A percentile compares a stretch with the other conserved stretches of the same genome.
Evolutionary conservation across 2,888 invertebrate genomes (phyloP).

Genomic region (Steinernema hermaphroditum): DNA sequence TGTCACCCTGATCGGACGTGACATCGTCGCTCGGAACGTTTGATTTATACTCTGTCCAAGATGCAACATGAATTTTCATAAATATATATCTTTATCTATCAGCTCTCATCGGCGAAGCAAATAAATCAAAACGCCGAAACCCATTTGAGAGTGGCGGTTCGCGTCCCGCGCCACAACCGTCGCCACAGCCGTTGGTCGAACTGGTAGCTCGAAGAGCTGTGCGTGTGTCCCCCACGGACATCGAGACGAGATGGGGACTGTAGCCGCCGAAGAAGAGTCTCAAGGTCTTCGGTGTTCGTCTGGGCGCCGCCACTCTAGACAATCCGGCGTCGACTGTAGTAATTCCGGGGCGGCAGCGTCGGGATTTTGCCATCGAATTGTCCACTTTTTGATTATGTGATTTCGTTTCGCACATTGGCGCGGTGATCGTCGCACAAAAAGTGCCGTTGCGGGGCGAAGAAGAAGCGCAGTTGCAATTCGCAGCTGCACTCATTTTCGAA

Average conservation of each 20-base stretch:
- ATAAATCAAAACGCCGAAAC: constrained; percentile 30
- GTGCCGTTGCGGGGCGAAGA: background rate
- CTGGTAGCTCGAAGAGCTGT: too few relatives aligned
- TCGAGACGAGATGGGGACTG: constrained; percentile 10
- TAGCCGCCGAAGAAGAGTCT: background rate
- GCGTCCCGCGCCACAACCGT: background rate
- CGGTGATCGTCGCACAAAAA: background rate
- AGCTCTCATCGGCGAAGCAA: constrained; percentile 29
- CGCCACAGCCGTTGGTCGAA: background rate
- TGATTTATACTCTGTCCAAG: constrained; percentile 26
- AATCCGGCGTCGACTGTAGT: too few relatives aligned
- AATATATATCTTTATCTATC: constrained; percentile 31
- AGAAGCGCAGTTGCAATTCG: constrained; percentile 15
- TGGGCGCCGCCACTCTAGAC: too few relatives aligned
- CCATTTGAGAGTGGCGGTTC: constrained; percentile 16
- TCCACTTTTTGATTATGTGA: background rate
- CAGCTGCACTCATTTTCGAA: constrained; percentile 7
- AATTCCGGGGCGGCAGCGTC: too few relatives aligned
- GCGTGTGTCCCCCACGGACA: too few relatives aligned
- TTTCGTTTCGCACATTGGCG: constrained; percentile 3
- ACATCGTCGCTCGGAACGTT: constrained; percentile 17
- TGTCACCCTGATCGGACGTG: constrained; percentile 27
- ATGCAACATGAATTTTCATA: constrained; percentile 30
- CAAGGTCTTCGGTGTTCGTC: constrained; percentile 28
- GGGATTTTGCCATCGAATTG: background rate